Percentiles rank a stretch among this genome's conserved stretches.
These are phyloP conservation scores for Drosophila willistoni DNA, from an alignment of 1,140 invertebrate genomes.

Conservation along the genomic window DNA sequence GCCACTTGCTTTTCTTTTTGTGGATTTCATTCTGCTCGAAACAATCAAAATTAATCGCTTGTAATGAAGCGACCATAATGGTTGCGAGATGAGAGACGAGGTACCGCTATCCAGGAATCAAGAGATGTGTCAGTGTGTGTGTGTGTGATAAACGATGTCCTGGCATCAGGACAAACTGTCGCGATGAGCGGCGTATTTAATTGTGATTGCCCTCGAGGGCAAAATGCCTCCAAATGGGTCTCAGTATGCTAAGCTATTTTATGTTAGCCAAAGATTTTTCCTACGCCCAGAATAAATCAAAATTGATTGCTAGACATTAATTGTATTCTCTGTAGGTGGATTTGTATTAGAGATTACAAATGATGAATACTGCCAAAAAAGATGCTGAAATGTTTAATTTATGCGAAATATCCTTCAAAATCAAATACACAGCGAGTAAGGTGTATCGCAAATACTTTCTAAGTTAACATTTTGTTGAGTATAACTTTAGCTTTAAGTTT, in stretches of 20 bases:
- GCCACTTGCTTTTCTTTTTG: slow-evolving; percentile 21
- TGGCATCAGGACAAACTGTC: slow-evolving; percentile 12
- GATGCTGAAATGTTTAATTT: slow-evolving; percentile 13
- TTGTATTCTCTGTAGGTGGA: slow-evolving; percentile 18
- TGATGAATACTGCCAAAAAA: not conserved
- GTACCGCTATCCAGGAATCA: slow-evolving; percentile 2
- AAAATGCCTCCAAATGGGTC: slow-evolving; percentile 32
- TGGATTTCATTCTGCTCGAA: slow-evolving; percentile 25
- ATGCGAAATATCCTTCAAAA: not conserved
- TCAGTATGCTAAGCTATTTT: slow-evolving; percentile 42
- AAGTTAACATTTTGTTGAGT: no score
- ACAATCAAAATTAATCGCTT: slow-evolving; percentile 77
- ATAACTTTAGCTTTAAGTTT: no score
- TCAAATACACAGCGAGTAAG: not conserved
- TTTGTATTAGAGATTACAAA: slow-evolving; percentile 6
- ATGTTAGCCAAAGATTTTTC: slow-evolving; percentile 31
- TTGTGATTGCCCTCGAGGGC: slow-evolving; percentile 64
- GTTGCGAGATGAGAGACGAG: slow-evolving; percentile 30
- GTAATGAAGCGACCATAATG: slow-evolving; percentile 68
- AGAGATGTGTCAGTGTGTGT: slow-evolving; percentile 1
- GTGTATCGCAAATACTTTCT: not conserved
- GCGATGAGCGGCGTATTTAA: slow-evolving; percentile 64
- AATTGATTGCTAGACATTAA: slow-evolving; percentile 62
- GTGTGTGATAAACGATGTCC: slow-evolving; percentile 68
- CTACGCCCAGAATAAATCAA: slow-evolving; percentile 61